Evolutionary conservation across 2,113 vertebrate genomes (phyloP).

Genomic region (Callorhinus ursinus): DNA sequence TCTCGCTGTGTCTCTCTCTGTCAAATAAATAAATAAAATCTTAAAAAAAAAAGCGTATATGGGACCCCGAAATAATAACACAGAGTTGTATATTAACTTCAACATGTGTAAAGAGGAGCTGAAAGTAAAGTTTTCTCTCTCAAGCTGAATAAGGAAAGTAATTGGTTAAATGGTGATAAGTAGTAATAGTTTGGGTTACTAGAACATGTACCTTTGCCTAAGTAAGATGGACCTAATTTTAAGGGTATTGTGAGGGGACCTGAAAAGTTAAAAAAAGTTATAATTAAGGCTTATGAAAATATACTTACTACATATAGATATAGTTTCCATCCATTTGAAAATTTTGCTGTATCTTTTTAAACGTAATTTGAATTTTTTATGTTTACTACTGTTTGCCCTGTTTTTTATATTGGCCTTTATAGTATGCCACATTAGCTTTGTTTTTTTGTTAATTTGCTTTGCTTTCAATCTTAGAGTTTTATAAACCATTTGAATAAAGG

Average conservation of each 20-base stretch:
- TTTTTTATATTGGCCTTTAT: background rate
- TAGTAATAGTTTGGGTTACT: background rate
- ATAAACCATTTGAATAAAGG: background rate
- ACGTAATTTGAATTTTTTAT: conserved; percentile 10
- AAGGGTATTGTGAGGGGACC: background rate
- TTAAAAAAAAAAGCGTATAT: background rate
- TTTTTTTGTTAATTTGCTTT: background rate
- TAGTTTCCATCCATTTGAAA: background rate
- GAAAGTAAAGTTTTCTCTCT: background rate
- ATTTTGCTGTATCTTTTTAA: background rate
- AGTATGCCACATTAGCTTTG: background rate
- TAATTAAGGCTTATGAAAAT: background rate
- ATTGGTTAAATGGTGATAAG: conserved; percentile 35
- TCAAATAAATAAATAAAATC: no score
- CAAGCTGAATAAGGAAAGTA: background rate
- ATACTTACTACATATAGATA: background rate
- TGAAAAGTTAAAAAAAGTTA: background rate
- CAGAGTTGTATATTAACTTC: background rate
- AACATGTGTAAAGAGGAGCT: background rate
- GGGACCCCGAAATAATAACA: conserved; percentile 37
- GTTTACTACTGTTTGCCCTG: background rate
- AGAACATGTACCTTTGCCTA: background rate
- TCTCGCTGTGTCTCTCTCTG: no score
- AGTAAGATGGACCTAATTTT: background rate
- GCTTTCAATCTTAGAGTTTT: conserved; percentile 9